Conservation (phyloP, 2,113 vertebrate genomes). For the Archilochus colubris region DNA sequence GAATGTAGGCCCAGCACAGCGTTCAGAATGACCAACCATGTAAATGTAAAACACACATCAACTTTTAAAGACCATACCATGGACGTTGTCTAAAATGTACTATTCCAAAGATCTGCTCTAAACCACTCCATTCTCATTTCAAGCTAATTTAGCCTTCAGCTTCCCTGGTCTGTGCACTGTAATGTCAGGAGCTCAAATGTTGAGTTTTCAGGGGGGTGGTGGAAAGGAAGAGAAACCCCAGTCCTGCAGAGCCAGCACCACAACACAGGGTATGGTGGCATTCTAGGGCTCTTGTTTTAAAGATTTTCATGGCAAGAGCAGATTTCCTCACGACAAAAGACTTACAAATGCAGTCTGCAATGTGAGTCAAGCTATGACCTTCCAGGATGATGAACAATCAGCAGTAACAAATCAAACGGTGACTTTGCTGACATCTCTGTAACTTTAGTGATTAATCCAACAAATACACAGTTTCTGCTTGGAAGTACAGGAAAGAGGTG, state of each 20-base stretch:
- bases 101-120: neutral
- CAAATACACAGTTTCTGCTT: constrained; percentile 21
- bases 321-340: neutral
- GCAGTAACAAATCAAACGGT: neutral
- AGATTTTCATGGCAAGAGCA: neutral
- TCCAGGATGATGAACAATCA: constrained; percentile 36
- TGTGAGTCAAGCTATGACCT: constrained; percentile 15
- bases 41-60: neutral
- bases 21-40: neutral
- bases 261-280: neutral
- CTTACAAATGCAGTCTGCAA: neutral
- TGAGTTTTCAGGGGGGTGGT: neutral
- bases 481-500: neutral
- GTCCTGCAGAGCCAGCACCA: neutral
- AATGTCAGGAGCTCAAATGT: neutral
- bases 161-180: neutral
- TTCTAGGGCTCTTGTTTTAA: neutral
- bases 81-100: neutral
- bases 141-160: neutral
- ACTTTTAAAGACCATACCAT: neutral
- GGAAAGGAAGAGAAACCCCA: neutral
- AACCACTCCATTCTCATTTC: neutral
- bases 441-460: neutral
- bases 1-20: neutral
- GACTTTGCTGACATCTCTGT: constrained; percentile 26